Conservation (phyloP, 2,888 invertebrate species). For the Drosophila eohydei region DNA sequence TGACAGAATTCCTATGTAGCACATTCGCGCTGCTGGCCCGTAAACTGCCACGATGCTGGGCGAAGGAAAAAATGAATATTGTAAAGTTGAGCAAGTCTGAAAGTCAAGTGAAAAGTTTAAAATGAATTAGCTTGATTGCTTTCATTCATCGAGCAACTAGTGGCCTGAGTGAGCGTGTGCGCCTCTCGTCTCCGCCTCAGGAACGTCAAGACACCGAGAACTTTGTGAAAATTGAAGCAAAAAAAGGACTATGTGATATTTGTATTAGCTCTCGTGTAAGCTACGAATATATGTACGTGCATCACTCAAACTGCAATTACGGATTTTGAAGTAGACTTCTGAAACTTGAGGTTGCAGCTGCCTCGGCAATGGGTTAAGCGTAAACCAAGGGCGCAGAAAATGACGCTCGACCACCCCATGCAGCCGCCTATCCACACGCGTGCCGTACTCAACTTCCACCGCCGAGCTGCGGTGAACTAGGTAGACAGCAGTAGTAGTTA, state of each 20-base stretch:
- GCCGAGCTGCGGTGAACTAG: conserved; percentile 7
- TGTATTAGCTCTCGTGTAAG: conserved; percentile 23
- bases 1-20: conserved; percentile 43
- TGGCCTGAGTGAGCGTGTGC: conserved; percentile 15
- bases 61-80: conserved; percentile 41
- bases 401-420: background rate
- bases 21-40: conserved; percentile 27
- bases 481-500: background rate
- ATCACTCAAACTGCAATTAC: conserved; percentile 63
- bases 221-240: conserved; percentile 11
- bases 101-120: conserved; percentile 58
- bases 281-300: conserved; percentile 8
- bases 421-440: background rate
- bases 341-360: conserved; percentile 32
- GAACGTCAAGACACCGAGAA: background rate
- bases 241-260: conserved; percentile 20
- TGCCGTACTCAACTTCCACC: background rate
- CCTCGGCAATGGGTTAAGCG: conserved; percentile 22
- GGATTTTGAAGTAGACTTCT: conserved; percentile 43
- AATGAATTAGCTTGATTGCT: conserved; percentile 61
- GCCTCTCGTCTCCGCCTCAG: conserved; percentile 2
- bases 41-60: conserved; percentile 35
- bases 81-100: conserved; percentile 32
- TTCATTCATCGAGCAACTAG: conserved; percentile 41
- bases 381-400: conserved; percentile 17